Evolutionary conservation across 2,797 vertebrate genomes (phyloP), one percentile per base, ranked within the genome.

Genomic region (Chrysocyon brachyurus): DNA sequence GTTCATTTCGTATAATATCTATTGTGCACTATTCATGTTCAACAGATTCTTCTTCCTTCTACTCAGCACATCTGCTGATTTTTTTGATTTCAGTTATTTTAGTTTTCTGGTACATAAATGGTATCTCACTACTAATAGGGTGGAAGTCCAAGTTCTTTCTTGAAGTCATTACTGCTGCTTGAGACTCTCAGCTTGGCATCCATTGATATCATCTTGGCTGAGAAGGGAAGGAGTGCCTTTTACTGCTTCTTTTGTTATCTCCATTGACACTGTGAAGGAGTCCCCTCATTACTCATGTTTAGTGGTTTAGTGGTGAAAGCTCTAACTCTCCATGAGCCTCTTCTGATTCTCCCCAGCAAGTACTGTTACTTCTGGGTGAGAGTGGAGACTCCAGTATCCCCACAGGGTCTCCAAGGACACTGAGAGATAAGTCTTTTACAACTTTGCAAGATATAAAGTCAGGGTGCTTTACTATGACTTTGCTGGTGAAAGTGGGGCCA

Each of bases 31-130:
- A 26, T 92, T 73, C 12, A 54, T 17, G 9, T 63, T 28, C 12
- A 92, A 92, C n/a, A 31, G 68, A 40, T 56, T 36, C 5, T 63
- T 85, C n/a, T 85, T 28, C 33, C 26, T 70, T 94, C 11, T 89
- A 24, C 56, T 89, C 3, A 9, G 5, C 12, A 16, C 14, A 83
- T 17, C 9, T 57, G 52, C 5, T 15, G 17, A 59, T 61, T 40
- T 31, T 68, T 61, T 0, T 46, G 12, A 77, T 19, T 52, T 77
- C 2, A 87, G 6, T 17, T 77, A 57, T 73, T 40, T 40, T 68
- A 26, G 64, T 73, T 88, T 94, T 70, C 6, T 66, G 4, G 15
- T 11, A 61, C 15, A 61, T 0, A 70, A 19, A 61, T 12, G 17
- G 4, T 1, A 4, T 33, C 57, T 70, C 17, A 36, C 36, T 73